Conservation (phyloP, 1,140 invertebrate genomes). For the Belonocnema kinseyi region DNA sequence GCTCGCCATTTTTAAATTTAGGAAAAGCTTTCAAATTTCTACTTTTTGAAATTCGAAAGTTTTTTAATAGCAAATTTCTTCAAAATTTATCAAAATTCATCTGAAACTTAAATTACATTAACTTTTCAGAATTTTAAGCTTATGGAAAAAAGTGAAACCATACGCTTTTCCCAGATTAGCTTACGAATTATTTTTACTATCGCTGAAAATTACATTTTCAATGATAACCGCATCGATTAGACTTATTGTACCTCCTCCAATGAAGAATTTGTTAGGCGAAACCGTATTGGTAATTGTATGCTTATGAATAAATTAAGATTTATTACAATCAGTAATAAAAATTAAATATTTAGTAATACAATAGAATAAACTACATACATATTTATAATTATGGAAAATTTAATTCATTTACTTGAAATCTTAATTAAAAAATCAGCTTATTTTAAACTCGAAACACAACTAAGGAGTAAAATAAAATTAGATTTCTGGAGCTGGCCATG, state of each 20-base stretch:
- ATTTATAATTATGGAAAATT: too few relatives aligned
- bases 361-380: too few relatives aligned
- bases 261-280: slow-evolving; percentile 60
- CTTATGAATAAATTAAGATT: background rate
- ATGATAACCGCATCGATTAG: slow-evolving; percentile 52
- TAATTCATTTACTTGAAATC: background rate
- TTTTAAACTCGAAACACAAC: too few relatives aligned
- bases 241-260: slow-evolving; percentile 48
- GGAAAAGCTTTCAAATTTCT: too few relatives aligned
- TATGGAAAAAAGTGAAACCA: slow-evolving; percentile 8
- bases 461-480: slow-evolving; percentile 29
- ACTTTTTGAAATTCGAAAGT: too few relatives aligned
- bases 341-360: too few relatives aligned
- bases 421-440: background rate
- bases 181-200: slow-evolving; percentile 52
- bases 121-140: slow-evolving; percentile 11
- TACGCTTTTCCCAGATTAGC: slow-evolving; percentile 38
- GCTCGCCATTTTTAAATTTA: too few relatives aligned
- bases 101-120: background rate
- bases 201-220: slow-evolving; percentile 50
- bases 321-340: too few relatives aligned
- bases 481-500: slow-evolving; percentile 69
- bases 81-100: too few relatives aligned
- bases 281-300: slow-evolving; percentile 58
- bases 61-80: too few relatives aligned